Evolutionary conservation across 2,113 vertebrate genomes (phyloP), one percentile per base, ranked within the genome.

Genomic region (Sapayoa aenigma): DNA sequence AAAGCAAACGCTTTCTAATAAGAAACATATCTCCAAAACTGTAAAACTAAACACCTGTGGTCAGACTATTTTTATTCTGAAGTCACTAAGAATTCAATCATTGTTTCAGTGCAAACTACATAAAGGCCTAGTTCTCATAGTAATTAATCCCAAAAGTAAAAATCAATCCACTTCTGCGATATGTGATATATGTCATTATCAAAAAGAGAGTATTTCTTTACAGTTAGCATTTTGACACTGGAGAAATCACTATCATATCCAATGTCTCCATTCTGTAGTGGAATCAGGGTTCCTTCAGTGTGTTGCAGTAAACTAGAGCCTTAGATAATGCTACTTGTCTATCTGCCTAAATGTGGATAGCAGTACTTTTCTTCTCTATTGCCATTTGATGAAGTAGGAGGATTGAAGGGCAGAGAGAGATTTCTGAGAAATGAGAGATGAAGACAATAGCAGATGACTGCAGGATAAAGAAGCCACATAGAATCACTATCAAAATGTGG

Each of bases 1-100:
- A 87, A 93, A 90, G 9, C 62, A 76, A 96, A 87, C 65, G 46
- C 13, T 89, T 95, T 68, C 50, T 78, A 88, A 39, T 74, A 60
- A 66, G 81, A 79, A 93, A 79, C 31, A 9, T 52, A 76, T 58
- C 35, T 87, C 68, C 50, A 78, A 67, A 96, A n/a, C 22, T 56
- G 39, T 65, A 89, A 84, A 92, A 79, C 31, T 55, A 85, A 85
- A 25, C 50, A 69, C 35, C 31, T 79, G 69, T n/a, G 9, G n/a
- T 84, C 53, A 20, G 19, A 56, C n/a, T 65, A 15, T 65, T 87
- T 92, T 46, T 75, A 53, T 68, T 84, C 49, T 91, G n/a, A 93
- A 85, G 67, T 73, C 53, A 55, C 28, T 35, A 6, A 89, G 37
- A 89, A 87, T 82, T 89, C n/a, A 84, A 25, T 68, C 25, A 69